phyloP scores from a whole-genome alignment of 2,888 invertebrate species.

The Caenorhabditis sinica region DNA sequence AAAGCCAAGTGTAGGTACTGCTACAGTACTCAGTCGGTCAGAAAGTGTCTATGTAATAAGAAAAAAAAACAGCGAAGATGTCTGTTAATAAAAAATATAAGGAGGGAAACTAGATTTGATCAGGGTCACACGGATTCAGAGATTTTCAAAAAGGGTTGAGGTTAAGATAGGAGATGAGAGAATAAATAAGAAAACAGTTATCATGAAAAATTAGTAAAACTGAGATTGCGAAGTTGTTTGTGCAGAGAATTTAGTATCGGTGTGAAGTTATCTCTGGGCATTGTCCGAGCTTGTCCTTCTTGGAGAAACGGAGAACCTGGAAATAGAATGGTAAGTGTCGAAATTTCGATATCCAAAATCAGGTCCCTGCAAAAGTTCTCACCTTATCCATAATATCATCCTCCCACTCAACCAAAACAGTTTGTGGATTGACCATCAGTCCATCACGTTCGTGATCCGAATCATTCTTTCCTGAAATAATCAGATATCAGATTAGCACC shows the following conservation, averaged over 20 bases:
- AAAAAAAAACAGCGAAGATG: conserved; percentile 11
- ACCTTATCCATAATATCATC: conserved; percentile 78
- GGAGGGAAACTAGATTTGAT: conserved; percentile 62
- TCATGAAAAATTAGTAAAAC: too few relatives aligned
- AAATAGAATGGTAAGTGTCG: background rate
- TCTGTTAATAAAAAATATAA: conserved; percentile 3
- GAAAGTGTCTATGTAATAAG: conserved; percentile 10
- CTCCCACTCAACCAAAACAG: conserved; percentile 81
- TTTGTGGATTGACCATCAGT: conserved; percentile 75
- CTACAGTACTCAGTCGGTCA: conserved; percentile 44
- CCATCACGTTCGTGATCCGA: conserved; percentile 72
- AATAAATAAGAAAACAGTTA: conserved; percentile 1
- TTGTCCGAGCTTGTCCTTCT: conserved; percentile 73
- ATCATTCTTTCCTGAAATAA: conserved; percentile 75
- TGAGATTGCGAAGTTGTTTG: background rate
- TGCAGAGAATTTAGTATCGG: conserved; percentile 45
- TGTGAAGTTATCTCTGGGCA: conserved; percentile 65
- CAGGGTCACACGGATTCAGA: conserved; percentile 67
- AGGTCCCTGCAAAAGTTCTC: background rate
- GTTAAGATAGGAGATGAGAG: background rate
- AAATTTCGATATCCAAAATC: background rate
- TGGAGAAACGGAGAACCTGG: conserved; percentile 74
- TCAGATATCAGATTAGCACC: conserved; percentile 62
- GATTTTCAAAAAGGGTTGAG: conserved; percentile 30
- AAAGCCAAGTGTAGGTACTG: conserved; percentile 50